These are phyloP conservation scores for Zosterops borbonicus DNA, from an alignment of 2,113 vertebrate genomes.

Conservation along the genomic window DNA sequence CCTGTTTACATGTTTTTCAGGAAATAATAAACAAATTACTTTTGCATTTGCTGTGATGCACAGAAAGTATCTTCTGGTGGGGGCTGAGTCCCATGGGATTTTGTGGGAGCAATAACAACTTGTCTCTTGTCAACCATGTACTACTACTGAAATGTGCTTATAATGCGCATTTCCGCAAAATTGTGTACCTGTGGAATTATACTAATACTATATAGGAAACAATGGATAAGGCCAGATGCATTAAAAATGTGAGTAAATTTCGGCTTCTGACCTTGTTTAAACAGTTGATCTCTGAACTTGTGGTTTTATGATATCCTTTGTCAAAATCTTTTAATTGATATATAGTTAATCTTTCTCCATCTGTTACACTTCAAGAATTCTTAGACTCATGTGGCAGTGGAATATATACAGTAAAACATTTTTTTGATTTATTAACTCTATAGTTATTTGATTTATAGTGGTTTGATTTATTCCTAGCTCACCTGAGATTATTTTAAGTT, in stretches of 20 bases:
- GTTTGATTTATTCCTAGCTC: background rate
- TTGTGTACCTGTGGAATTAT: background rate
- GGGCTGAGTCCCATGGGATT: background rate
- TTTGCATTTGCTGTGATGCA: background rate
- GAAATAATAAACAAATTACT: background rate
- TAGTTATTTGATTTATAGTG: background rate
- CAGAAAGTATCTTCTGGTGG: background rate
- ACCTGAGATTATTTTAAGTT: background rate
- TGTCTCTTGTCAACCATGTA: background rate
- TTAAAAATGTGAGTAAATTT: background rate
- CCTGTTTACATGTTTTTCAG: background rate
- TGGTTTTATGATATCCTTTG: background rate
- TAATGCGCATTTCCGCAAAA: background rate
- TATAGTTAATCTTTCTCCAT: background rate
- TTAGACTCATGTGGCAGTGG: background rate
- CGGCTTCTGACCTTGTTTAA: background rate
- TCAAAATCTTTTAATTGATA: background rate
- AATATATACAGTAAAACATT: background rate
- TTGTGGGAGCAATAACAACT: background rate
- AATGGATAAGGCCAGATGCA: background rate
- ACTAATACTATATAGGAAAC: background rate
- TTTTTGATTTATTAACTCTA: background rate
- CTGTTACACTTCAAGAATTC: background rate
- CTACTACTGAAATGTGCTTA: background rate
- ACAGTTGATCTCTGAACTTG: slow-evolving; percentile 26